A percentile compares a stretch with the other conserved stretches of the same genome.
Evolutionary conservation across 2,797 vertebrate genomes (phyloP).

Genomic region (Notamacropus eugenii): DNA sequence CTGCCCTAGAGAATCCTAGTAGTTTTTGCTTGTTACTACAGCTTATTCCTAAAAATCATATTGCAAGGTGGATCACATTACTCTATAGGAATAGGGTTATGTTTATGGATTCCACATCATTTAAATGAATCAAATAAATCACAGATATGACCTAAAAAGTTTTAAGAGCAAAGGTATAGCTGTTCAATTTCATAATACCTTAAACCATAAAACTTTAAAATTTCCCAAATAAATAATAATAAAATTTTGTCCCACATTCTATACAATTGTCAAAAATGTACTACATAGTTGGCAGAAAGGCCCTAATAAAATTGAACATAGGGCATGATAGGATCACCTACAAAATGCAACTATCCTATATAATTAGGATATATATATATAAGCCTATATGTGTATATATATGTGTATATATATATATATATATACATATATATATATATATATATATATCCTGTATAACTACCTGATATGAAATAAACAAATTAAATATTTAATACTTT

Average conservation of each 20-base stretch:
- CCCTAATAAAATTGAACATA: background rate
- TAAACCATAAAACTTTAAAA: background rate
- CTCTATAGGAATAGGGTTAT: background rate
- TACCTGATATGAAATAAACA: slow-evolving; percentile 36
- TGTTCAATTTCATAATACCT: background rate
- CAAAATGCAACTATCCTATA: slow-evolving; percentile 6
- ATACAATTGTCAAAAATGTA: background rate
- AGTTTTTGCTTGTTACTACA: background rate
- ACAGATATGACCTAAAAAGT: too few relatives aligned
- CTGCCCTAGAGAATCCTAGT: background rate
- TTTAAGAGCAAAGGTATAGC: too few relatives aligned
- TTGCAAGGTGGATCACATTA: background rate
- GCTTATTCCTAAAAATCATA: background rate
- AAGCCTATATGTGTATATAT: too few relatives aligned
- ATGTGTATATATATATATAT: too few relatives aligned
- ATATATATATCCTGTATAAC: background rate
- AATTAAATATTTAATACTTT: background rate
- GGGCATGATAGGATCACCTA: background rate
- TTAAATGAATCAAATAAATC: too few relatives aligned
- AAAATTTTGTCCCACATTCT: background rate
- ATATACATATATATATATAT: too few relatives aligned
- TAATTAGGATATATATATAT: too few relatives aligned
- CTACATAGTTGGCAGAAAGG: background rate
- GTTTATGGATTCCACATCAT: background rate
- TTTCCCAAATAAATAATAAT: background rate